Percentiles rank a stretch among this genome's conserved stretches.
phyloP scores from a whole-genome alignment of 1,140 invertebrate genomes.

The Cryptotermes secundus region DNA sequence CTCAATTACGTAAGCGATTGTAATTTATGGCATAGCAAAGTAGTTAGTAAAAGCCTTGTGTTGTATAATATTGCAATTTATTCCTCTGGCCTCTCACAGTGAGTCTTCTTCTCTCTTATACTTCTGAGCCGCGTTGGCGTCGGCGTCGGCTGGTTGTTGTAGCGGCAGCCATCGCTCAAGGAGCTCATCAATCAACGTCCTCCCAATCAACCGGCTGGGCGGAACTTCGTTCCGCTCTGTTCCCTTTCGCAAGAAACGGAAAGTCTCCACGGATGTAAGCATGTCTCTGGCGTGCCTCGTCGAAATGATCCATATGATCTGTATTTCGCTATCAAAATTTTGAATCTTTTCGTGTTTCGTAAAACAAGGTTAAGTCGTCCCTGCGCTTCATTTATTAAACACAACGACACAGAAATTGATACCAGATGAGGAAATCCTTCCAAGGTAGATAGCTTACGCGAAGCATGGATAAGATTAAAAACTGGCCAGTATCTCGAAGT shows the following conservation, averaged over 20 bases:
- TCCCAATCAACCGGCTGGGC: not conserved
- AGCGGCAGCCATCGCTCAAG: not conserved
- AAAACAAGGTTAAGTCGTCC: too few relatives aligned
- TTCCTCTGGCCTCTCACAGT: not conserved
- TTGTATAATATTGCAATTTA: not conserved
- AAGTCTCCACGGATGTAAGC: not conserved
- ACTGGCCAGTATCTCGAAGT: too few relatives aligned
- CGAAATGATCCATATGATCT: not conserved
- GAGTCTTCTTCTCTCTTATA: too few relatives aligned
- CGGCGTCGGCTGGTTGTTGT: not conserved
- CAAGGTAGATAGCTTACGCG: too few relatives aligned
- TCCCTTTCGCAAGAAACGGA: not conserved
- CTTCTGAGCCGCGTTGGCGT: not conserved
- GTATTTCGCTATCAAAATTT: too few relatives aligned
- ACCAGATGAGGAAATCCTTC: too few relatives aligned
- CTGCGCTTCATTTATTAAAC: too few relatives aligned
- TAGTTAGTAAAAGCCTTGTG: not conserved
- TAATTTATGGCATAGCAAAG: slow-evolving; percentile 1
- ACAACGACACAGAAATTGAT: too few relatives aligned
- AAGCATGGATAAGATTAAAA: too few relatives aligned
- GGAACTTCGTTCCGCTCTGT: not conserved
- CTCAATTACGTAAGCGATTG: not conserved
- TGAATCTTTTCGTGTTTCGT: too few relatives aligned
- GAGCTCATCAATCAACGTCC: not conserved
- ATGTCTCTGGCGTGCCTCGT: not conserved